Percentiles rank a stretch among this genome's conserved stretches.
Evolutionary conservation across 2,797 vertebrate species (phyloP).

Genomic region (Pseudocheirus occidentalis): DNA sequence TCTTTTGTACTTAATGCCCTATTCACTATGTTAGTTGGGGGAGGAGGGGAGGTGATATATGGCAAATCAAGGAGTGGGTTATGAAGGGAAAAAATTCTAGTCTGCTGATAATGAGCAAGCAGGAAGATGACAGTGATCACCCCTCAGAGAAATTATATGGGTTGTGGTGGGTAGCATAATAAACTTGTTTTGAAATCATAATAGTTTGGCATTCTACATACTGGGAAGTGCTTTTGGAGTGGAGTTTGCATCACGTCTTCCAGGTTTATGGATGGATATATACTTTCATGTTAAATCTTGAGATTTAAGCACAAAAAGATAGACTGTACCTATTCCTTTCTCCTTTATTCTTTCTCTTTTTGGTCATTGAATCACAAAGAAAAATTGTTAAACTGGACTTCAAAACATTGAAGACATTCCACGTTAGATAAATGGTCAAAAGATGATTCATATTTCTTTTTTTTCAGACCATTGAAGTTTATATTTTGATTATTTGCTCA

Average conservation of each 20-base stretch:
- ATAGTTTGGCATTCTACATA: not conserved
- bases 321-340: not conserved
- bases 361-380: conserved; percentile 26
- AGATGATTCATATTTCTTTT: not conserved
- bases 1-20: not conserved
- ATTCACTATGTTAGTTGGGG: not conserved
- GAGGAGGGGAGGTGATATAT: not conserved
- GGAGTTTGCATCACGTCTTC: not conserved
- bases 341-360: conserved; percentile 23
- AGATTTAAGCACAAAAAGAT: conserved; percentile 19
- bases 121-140: not conserved
- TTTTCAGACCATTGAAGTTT: conserved; percentile 13
- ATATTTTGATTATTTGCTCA: conserved; percentile 13
- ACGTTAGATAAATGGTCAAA: not conserved
- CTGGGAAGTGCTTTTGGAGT: not conserved
- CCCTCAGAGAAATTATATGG: not conserved
- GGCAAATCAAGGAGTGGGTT: not conserved
- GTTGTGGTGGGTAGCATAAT: not conserved
- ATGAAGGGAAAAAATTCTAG: not conserved
- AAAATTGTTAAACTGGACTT: conserved; percentile 10
- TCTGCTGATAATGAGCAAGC: not conserved
- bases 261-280: conserved; percentile 23
- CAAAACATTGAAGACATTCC: not conserved
- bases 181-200: not conserved
- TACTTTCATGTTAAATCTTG: conserved; percentile 25